Evolutionary conservation across 2,113 vertebrate species (phyloP), one percentile per base, ranked within the genome.

Genomic region (Rallus limicola): DNA sequence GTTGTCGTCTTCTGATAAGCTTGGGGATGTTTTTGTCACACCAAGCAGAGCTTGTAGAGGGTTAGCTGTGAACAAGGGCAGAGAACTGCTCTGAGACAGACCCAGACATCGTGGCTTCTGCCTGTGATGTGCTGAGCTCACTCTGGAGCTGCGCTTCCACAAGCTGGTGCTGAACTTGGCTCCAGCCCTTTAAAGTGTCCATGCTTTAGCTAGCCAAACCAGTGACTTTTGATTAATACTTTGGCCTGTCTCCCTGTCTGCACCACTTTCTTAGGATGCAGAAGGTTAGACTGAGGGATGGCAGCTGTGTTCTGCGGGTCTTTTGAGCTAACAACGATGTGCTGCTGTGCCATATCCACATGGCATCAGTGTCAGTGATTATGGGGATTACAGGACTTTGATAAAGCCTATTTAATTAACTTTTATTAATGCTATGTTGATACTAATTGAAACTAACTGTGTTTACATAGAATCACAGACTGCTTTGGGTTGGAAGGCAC

Each of bases 281-380:
- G 29, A 5, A 23, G 36, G n/a, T 36, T 60, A 59, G n/a, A 20
- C 26, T 13, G 10, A 65, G n/a, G n/a, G 31, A 19, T 0, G 1
- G 23, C 16, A 26, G 5, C 5, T 12, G 14, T 9, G 11, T 64
- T 3, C 75, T 77, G 28, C 11, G 53, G 14, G 26, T 52, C 53
- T 28, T 60, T 28, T n/a, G 62, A 11, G n/a, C 40, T n/a, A n/a
- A 0, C 2, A 31, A 46, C 1, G 0, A 19, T 48, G 36, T 3
- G 2, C n/a, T 88, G 56, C 42, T 3, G 1, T 42, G 72, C 31
- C 13, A 3, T 53, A 48, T 15, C n/a, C 46, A 3, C 1, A 2
- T 52, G 34, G 29, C 26, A 24, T 31, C 52, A 29, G 26, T 31
- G n/a, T 20, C 20, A 3, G 44, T 59, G 17, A 46, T 46, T 16